Conservation (phyloP, 2,888 invertebrate species). For the Galeopsomyia nigrocyanea region DNA sequence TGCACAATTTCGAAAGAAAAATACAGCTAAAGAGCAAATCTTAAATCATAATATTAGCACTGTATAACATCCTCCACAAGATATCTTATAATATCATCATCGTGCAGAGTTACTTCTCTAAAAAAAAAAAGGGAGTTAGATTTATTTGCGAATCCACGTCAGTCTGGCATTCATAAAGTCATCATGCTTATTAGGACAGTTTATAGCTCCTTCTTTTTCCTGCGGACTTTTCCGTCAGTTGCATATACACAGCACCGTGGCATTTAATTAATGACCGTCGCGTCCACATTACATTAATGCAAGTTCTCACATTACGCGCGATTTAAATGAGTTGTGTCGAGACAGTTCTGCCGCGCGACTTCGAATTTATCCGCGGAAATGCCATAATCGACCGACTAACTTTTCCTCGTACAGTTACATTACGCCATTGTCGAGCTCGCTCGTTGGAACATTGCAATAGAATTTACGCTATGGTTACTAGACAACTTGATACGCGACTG, state of each 20-base stretch:
- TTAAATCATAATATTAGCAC: too few species aligned
- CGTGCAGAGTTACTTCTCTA: not conserved
- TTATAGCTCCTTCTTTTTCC: conserved; percentile 27
- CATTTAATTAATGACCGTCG: conserved; percentile 37
- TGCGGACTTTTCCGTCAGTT: conserved; percentile 23
- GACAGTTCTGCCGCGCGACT: not conserved
- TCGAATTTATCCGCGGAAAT: conserved; percentile 30
- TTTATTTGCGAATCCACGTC: conserved; percentile 13
- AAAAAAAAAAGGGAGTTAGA: not conserved
- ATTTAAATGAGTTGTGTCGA: conserved; percentile 23
- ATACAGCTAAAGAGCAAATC: too few species aligned
- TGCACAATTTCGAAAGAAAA: too few species aligned
- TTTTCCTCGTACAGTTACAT: not conserved
- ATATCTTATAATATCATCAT: not conserved
- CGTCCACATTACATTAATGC: conserved; percentile 27
- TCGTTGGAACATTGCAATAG: not conserved
- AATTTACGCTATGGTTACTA: too few species aligned
- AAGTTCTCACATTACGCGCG: conserved; percentile 35
- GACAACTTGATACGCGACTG: too few species aligned
- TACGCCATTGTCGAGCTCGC: not conserved
- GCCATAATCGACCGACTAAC: conserved; percentile 11
- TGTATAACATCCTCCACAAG: too few species aligned
- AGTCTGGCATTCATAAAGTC: conserved; percentile 1
- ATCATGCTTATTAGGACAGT: conserved; percentile 18
- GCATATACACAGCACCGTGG: conserved; percentile 6